These are phyloP conservation scores for Dipodomys merriami DNA, from an alignment of 2,113 vertebrate genomes.

Conservation along the genomic window DNA sequence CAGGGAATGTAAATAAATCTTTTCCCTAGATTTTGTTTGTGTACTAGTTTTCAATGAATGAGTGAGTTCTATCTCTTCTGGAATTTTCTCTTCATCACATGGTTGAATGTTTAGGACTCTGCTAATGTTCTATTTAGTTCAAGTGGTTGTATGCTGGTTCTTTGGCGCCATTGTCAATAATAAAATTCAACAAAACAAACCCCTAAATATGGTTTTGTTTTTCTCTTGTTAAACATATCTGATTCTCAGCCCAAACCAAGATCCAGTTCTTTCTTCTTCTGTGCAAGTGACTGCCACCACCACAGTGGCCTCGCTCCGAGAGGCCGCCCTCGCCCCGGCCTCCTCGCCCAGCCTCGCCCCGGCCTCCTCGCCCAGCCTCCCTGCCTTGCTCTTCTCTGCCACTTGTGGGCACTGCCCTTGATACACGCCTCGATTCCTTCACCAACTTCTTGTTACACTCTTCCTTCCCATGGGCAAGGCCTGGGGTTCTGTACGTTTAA, in stretches of 20 bases:
- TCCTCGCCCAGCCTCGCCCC: too few relatives aligned
- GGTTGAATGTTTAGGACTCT: conserved; percentile 64
- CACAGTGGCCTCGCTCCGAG: background rate
- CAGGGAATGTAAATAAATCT: background rate
- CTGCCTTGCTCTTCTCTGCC: background rate
- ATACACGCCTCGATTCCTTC: background rate
- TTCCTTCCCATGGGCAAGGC: background rate
- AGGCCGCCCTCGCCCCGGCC: too few relatives aligned
- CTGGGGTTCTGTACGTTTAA: background rate
- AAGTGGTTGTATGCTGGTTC: conserved; percentile 72
- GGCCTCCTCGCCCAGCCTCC: background rate
- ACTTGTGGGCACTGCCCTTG: background rate
- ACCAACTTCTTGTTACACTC: background rate
- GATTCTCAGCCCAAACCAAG: conserved; percentile 61
- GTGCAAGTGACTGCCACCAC: conserved; percentile 42
- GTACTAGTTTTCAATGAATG: conserved; percentile 24
- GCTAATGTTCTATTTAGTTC: conserved; percentile 74
- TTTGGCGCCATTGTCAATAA: conserved; percentile 76
- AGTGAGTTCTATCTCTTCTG: conserved; percentile 12
- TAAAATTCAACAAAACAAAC: conserved; percentile 74
- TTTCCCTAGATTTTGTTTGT: background rate
- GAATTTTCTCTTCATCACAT: conserved; percentile 53
- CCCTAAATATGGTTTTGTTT: conserved; percentile 78
- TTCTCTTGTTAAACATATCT: conserved; percentile 77
- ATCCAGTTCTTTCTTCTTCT: conserved; percentile 62